These are phyloP conservation scores for Actinostola sp. DNA, from an alignment of 92 coral and sea anemone genomes.

Conservation along the genomic window DNA sequence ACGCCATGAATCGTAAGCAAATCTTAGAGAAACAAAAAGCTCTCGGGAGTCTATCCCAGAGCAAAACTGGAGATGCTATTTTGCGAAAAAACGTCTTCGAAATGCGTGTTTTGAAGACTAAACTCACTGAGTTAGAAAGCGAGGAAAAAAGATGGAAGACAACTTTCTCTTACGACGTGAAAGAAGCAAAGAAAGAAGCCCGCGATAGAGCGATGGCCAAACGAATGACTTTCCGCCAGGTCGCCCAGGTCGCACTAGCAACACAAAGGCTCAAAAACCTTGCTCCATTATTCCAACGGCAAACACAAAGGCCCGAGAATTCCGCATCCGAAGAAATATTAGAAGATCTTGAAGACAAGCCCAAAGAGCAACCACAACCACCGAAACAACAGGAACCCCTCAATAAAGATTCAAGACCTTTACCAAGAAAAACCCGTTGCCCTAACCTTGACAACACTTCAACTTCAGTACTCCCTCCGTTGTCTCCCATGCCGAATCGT, in stretches of 20 bases:
- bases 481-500: neutral
- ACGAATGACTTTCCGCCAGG: slow-evolving; percentile 19
- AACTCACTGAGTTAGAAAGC: slow-evolving; percentile 32
- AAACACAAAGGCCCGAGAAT: too few species aligned
- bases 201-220: slow-evolving; percentile 9
- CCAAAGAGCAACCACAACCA: neutral
- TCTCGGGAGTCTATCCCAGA: slow-evolving; percentile 37
- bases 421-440: neutral
- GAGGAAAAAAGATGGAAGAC: slow-evolving; percentile 53
- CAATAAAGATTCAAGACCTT: neutral
- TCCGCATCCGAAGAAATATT: too few species aligned
- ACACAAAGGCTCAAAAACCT: slow-evolving; percentile 1
- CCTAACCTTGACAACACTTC: neutral
- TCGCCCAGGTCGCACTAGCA: slow-evolving; percentile 31
- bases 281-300: neutral
- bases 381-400: neutral
- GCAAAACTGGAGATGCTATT: slow-evolving; percentile 59
- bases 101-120: slow-evolving; percentile 39
- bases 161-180: slow-evolving; percentile 28
- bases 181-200: slow-evolving; percentile 51
- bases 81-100: slow-evolving; percentile 54
- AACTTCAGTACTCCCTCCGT: neutral
- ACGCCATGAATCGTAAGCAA: slow-evolving; percentile 45
- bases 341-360: neutral
- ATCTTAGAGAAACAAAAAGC: slow-evolving; percentile 46